A percentile compares a stretch with the other conserved stretches of the same genome.
Conservation (phyloP, 2,113 vertebrate species). For the Pygoscelis adeliae region DNA sequence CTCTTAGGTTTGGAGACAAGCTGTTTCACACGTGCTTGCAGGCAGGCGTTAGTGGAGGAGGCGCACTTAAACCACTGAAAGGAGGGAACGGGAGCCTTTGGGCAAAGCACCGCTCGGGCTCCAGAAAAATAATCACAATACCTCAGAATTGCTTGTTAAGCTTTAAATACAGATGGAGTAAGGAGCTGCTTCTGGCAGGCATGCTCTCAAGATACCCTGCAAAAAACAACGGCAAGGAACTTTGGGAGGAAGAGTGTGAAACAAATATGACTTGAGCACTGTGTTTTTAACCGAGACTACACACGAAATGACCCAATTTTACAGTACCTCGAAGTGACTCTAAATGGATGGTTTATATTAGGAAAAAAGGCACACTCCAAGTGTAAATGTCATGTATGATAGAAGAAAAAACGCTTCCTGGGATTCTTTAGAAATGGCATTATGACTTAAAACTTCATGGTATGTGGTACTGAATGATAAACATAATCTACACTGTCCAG, state of each 20-base stretch:
- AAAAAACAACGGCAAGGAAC: not conserved
- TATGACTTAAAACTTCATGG: not conserved
- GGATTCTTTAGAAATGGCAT: not conserved
- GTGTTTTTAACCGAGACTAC: not conserved
- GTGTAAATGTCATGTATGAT: not conserved
- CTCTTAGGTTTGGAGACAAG: not conserved
- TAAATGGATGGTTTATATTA: not conserved
- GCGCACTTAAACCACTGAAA: not conserved
- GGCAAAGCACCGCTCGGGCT: not conserved
- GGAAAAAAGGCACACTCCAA: not conserved
- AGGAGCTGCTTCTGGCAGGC: not conserved
- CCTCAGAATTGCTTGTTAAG: not conserved
- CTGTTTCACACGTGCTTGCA: fast-evolving
- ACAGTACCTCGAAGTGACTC: not conserved
- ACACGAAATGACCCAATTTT: not conserved
- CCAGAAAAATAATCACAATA: not conserved
- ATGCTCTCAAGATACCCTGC: not conserved
- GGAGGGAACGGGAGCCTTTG: not conserved
- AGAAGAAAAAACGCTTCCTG: not conserved
- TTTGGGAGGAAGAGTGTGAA: not conserved
- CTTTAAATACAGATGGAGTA: not conserved
- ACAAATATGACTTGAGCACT: not conserved
- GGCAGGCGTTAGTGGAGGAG: not conserved
- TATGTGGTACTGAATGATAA: not conserved
- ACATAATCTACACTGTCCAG: not conserved